Conservation (phyloP, 2,113 vertebrate genomes). For the Silurus meridionalis region DNA sequence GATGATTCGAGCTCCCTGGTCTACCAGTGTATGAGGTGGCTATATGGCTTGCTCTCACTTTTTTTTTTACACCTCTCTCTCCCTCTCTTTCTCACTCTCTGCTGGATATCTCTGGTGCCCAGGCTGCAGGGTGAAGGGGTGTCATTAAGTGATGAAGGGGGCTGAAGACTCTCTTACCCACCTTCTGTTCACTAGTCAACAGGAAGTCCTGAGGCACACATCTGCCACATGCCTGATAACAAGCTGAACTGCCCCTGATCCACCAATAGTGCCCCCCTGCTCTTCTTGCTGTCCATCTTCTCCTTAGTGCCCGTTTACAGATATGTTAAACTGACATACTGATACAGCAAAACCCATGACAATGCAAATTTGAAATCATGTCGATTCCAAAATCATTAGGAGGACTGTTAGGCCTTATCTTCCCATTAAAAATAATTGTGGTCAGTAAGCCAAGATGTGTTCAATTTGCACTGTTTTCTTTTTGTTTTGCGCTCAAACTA, state of each 20-base stretch:
- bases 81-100: conserved; percentile 58
- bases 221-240: conserved; percentile 74
- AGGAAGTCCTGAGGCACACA: conserved; percentile 68
- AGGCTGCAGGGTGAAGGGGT: conserved; percentile 70
- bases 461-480: neutral
- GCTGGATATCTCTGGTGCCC: conserved; percentile 71
- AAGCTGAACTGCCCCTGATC: conserved; percentile 39
- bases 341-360: neutral
- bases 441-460: neutral
- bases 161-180: conserved; percentile 55
- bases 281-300: conserved; percentile 10
- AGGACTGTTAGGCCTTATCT: neutral
- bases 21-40: neutral
- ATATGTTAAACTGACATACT: conserved; percentile 28
- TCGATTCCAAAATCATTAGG: neutral
- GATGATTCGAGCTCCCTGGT: neutral
- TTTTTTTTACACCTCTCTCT: conserved; percentile 42
- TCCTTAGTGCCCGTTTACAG: conserved; percentile 5
- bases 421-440: neutral
- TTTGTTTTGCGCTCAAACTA: neutral
- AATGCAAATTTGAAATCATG: conserved; percentile 1
- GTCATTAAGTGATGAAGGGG: conserved; percentile 51
- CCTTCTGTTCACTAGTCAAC: conserved; percentile 69
- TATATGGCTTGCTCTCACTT: neutral
- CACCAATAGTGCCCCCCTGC: conserved; percentile 18